Percentiles rank a stretch among this genome's conserved stretches.
Conservation (phyloP, 1,140 invertebrate species). For the Patella vulgata region DNA sequence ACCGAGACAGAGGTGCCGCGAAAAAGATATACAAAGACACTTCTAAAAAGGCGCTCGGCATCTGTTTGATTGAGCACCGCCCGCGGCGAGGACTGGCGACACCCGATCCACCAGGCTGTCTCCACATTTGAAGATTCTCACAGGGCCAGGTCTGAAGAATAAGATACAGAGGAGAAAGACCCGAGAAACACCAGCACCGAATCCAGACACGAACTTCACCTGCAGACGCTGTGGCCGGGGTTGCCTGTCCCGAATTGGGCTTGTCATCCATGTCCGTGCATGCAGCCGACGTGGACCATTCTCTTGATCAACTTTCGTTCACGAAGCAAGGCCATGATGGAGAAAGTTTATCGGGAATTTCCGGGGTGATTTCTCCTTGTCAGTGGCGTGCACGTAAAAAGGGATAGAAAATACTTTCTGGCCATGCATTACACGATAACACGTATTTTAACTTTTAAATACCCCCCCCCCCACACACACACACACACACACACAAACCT, state of each 20-base stretch:
- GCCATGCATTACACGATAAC: too few relatives aligned
- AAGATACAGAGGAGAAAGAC: background rate
- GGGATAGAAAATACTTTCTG: too few relatives aligned
- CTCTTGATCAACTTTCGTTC: background rate
- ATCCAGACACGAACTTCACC: slow-evolving; percentile 5
- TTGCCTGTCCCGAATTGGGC: slow-evolving; percentile 9
- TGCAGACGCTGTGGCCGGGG: slow-evolving; percentile 2
- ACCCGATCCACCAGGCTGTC: slow-evolving; percentile 1
- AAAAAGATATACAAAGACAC: slow-evolving; percentile 4
- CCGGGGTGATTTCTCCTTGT: too few relatives aligned
- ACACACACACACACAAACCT: too few relatives aligned
- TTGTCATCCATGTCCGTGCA: slow-evolving; percentile 8
- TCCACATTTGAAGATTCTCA: background rate
- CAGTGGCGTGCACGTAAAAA: too few relatives aligned
- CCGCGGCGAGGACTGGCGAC: slow-evolving; percentile 10
- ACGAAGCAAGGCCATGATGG: background rate
- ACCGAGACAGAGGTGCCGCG: slow-evolving; percentile 6
- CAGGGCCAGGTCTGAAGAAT: background rate
- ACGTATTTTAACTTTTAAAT: too few relatives aligned
- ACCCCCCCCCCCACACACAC: too few relatives aligned
- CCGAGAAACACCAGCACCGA: background rate
- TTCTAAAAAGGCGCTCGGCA: slow-evolving; percentile 7
- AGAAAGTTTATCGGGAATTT: too few relatives aligned
- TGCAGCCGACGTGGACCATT: slow-evolving; percentile 14
- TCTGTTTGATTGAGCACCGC: background rate